Percentiles rank a stretch among this genome's conserved stretches.
Evolutionary conservation across 2,113 vertebrate species (phyloP).

Genomic region (Cephalopterus ornatus): DNA sequence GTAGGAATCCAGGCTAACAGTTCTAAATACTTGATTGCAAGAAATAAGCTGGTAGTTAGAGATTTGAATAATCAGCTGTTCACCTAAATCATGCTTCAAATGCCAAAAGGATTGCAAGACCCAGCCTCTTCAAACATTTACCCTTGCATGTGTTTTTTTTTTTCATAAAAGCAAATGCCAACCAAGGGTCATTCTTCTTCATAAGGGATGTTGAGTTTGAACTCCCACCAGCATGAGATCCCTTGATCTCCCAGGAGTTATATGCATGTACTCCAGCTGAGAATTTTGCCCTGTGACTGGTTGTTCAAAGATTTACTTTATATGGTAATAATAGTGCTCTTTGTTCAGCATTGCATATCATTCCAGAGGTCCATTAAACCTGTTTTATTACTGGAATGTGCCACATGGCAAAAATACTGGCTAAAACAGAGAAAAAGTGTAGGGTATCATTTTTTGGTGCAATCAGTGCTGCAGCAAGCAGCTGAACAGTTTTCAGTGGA

Average conservation of each 20-base stretch:
- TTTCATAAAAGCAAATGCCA: background rate
- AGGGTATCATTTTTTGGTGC: background rate
- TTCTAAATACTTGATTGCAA: background rate
- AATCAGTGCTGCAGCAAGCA: background rate
- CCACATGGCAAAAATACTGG: background rate
- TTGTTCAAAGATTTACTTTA: background rate
- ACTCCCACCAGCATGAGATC: background rate
- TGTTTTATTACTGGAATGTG: background rate
- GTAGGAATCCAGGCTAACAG: background rate
- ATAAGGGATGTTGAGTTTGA: background rate
- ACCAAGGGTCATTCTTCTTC: background rate
- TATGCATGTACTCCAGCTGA: background rate
- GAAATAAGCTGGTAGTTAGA: background rate
- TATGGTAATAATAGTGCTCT: background rate
- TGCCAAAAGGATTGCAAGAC: background rate
- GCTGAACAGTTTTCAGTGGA: background rate
- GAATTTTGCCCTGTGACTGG: background rate
- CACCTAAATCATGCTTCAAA: background rate
- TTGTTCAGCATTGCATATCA: background rate
- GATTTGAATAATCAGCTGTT: slow-evolving; percentile 12
- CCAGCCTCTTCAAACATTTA: background rate
- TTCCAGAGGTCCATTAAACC: background rate
- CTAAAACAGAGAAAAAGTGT: background rate
- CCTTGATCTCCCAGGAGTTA: background rate
- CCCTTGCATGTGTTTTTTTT: background rate